These are phyloP conservation scores for Seriola quinqueradiata DNA, from an alignment of 2,113 vertebrate species.

Conservation along the genomic window DNA sequence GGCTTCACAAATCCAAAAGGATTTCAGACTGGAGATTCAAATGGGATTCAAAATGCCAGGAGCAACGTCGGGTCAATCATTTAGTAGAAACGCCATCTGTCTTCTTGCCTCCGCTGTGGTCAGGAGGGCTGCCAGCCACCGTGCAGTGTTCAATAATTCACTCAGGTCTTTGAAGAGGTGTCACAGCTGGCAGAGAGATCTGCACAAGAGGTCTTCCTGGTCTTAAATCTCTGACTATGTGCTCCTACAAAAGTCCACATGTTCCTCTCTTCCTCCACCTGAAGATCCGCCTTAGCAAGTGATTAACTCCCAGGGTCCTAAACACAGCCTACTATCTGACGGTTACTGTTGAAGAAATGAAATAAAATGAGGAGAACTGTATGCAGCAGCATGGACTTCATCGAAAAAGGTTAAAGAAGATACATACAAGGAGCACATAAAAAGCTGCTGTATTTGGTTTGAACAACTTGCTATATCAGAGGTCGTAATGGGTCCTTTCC, in stretches of 20 bases:
- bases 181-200: conserved; percentile 36
- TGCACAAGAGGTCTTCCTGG: conserved; percentile 21
- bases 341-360: background rate
- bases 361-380: background rate
- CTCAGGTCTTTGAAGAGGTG: conserved; percentile 39
- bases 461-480: too few species aligned
- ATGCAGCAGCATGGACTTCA: background rate
- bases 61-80: conserved; percentile 58
- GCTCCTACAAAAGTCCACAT: background rate
- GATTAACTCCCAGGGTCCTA: background rate
- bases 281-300: background rate
- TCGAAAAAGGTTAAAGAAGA: background rate
- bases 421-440: too few species aligned
- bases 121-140: conserved; percentile 20
- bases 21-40: conserved; percentile 18
- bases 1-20: conserved; percentile 22
- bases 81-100: conserved; percentile 52
- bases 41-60: conserved; percentile 30
- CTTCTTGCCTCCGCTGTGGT: conserved; percentile 27
- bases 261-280: background rate
- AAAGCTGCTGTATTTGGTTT: too few species aligned
- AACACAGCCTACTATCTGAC: background rate
- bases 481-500: too few species aligned
- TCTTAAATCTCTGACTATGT: conserved; percentile 16
- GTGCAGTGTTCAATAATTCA: conserved; percentile 58